Evolutionary conservation across 2,797 vertebrate species (phyloP).

Genomic region (Poeciliopsis presidionis): DNA sequence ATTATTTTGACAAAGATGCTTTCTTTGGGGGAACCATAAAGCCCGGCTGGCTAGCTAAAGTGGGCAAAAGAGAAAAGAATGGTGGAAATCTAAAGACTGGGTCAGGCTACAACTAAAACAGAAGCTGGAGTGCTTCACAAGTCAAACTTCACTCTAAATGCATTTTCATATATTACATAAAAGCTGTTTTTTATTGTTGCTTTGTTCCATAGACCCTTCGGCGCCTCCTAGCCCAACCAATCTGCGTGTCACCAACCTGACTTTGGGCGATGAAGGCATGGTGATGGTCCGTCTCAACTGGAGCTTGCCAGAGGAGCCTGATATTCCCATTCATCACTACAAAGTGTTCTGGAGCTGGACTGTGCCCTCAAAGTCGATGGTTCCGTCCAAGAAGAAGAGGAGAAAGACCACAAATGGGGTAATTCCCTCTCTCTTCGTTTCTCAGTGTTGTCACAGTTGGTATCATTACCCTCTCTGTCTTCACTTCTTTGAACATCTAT

Average conservation of each 20-base stretch:
- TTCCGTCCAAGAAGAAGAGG: constrained; percentile 91
- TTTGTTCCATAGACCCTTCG: constrained; percentile 84
- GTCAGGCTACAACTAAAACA: background rate
- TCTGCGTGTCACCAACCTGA: constrained; percentile 84
- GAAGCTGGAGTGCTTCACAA: background rate
- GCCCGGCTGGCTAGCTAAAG: background rate
- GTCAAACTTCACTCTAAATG: background rate
- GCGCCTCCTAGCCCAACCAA: constrained; percentile 86
- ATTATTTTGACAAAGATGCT: background rate
- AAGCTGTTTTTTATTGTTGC: constrained; percentile 16
- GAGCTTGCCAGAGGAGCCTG: constrained; percentile 88
- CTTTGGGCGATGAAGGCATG: constrained; percentile 78
- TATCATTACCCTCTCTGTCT: constrained; percentile 1
- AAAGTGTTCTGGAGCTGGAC: constrained; percentile 96
- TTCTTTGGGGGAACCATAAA: background rate
- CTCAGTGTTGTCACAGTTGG: constrained; percentile 17
- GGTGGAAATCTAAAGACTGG: background rate
- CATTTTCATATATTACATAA: background rate
- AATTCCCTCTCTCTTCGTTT: constrained; percentile 51
- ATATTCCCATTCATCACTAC: constrained; percentile 94
- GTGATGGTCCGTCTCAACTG: constrained; percentile 85
- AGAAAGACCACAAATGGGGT: constrained; percentile 93
- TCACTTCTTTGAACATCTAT: constrained; percentile 1
- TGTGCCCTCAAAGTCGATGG: constrained; percentile 80
- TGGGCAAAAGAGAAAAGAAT: background rate